Base-by-base conservation (phyloP, 2,113 vertebrate species). In the Pontoporia blainvillei region DNA sequence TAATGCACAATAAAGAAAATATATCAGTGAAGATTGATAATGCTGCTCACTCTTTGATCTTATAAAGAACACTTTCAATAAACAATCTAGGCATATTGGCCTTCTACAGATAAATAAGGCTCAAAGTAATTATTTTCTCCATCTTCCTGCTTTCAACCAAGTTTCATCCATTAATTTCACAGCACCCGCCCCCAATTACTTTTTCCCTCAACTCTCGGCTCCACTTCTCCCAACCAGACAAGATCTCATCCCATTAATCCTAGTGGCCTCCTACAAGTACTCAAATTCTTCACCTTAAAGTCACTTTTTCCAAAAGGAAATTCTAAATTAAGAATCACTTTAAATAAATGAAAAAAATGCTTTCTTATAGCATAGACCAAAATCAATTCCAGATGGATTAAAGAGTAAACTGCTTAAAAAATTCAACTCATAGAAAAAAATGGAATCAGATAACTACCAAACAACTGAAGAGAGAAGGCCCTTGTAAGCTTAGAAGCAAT, bases 321-420 rank as follows among this genome's bases (percentile, higher is more conserved):
- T 95, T 72, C 59, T 88, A 94, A 93, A 81, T 52, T 18, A 82
- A 92, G 49, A 46, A 94, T 90, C 61, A n/a, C 44, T 94, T 81
- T 11, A 90, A 72, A 59, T 49, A 39, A 71, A 13, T 69, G 31
- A 2, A 9, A 11, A 57, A 71, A 61, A 73, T 67, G 1, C 3
- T 79, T 73, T 86, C 67, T 84, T 69, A 71, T 14, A 46, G 10
- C 34, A 91, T 29, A 88, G 31, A 61, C 34, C 18, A 92, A 90
- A 88, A 46, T 75, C 69, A 89, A 95, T 57, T 95, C 21, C 78
- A 91, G 17, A 64, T 91, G 64, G 76, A 76, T 76, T 76, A 79
- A 82, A 81, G 61, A 79, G 23, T 57, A 73, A 96, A 78, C 39
- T 72, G 25, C 62, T 71, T 88, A 23, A 84, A 76, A 90, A 86